These are phyloP conservation scores for Phenacoccus solenopsis DNA, from an alignment of 1,140 invertebrate genomes.

Conservation along the genomic window DNA sequence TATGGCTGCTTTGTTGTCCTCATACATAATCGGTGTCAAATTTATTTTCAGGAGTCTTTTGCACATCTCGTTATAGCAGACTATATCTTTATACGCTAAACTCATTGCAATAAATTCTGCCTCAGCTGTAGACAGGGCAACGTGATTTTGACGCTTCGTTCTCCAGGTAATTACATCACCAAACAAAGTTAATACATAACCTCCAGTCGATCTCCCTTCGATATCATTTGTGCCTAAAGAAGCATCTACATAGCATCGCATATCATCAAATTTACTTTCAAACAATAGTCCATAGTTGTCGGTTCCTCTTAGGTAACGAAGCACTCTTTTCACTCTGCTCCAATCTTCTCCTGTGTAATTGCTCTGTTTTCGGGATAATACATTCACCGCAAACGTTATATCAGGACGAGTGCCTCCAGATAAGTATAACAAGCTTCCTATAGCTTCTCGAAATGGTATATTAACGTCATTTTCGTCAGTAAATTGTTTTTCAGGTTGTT, in stretches of 20 bases:
- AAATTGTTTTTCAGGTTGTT: neutral
- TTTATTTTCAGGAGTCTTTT: neutral
- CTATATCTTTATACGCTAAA: slow-evolving; percentile 26
- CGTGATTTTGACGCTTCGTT: slow-evolving; percentile 28
- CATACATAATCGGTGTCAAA: neutral
- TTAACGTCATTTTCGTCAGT: too few species aligned
- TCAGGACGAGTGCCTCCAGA: slow-evolving; percentile 30
- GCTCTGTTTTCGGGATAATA: slow-evolving; percentile 21
- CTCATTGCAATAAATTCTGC: slow-evolving; percentile 32
- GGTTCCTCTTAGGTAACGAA: slow-evolving; percentile 23
- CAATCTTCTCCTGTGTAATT: slow-evolving; percentile 16
- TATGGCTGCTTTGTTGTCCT: neutral
- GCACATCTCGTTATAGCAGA: slow-evolving; percentile 27
- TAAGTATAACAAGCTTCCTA: slow-evolving; percentile 31
- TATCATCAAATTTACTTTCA: slow-evolving; percentile 19
- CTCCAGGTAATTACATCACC: slow-evolving; percentile 29
- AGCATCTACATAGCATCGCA: slow-evolving; percentile 25
- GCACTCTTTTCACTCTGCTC: slow-evolving; percentile 20
- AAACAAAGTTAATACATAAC: slow-evolving; percentile 24
- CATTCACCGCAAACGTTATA: slow-evolving; percentile 30
- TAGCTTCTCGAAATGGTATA: slow-evolving; percentile 25
- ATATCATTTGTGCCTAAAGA: slow-evolving; percentile 19
- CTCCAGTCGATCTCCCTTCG: slow-evolving; percentile 24
- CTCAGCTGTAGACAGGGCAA: slow-evolving; percentile 31
- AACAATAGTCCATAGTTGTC: slow-evolving; percentile 18